Base-by-base conservation (phyloP, 2,888 invertebrate genomes). In the Melinaea menophilus region DNA sequence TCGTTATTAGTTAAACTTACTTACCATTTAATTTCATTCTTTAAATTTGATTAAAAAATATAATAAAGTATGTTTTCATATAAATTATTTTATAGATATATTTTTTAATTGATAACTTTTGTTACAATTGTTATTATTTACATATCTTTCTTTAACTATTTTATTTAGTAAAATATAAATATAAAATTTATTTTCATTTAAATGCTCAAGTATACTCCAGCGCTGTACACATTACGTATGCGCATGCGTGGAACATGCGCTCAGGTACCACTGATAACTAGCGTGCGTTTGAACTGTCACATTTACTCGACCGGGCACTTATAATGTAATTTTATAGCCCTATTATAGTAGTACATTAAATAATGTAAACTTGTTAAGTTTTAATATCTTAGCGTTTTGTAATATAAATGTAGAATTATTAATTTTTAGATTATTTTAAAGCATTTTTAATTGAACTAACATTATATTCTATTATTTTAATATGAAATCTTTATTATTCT, bases 191-290 rank as follows among this genome's bases (percentile, higher is more conserved):
- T 47, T 58, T 59, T 33, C 31, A 58, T 11, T 7, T 41, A 41
- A 9, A 41, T 35, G 58, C 41, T 56, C 59, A 66, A 67, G 60
- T 65, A 64, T 68, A 35, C 2, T 7, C 51, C n/a, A 54, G 71
- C 79, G 75, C 63, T 66, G 75, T 83, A 68, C 72, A 79, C 73
- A 77, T 75, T 80, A 81, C 78, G 74, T 80, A 82, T 82, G 83
- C 82, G 80, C 85, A 82, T 85, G 85, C 85, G 86, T 84, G 80
- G 77, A 79, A 77, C 81, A 80, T 80, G 82, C 82, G 76, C 78
- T 77, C 80, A 78, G 80, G 81, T 84, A 82, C 70, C 64, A 72
- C 74, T 75, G 71, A 79, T 78, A 86, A 81, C 78, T 79, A 78
- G 77, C 72, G 71, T 74, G 76, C 78, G 65, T 67, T 69, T 64